A percentile compares a stretch with the other conserved stretches of the same genome.
These are phyloP conservation scores for Thamnaconus septentrionalis DNA, from an alignment of 2,113 vertebrate genomes.

Conservation along the genomic window DNA sequence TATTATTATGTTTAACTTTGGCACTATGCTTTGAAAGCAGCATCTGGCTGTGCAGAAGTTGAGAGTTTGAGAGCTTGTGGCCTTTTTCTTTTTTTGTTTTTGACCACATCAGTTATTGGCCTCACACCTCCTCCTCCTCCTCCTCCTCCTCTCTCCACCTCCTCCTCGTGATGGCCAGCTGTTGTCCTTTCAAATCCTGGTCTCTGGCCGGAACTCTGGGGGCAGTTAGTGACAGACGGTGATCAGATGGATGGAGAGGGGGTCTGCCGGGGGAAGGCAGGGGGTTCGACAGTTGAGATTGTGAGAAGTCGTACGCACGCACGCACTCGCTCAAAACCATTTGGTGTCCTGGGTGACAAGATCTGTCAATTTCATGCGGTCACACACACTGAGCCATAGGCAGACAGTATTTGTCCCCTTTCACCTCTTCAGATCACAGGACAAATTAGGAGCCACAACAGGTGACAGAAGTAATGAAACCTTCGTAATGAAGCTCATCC, in stretches of 20 bases:
- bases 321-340: conserved; percentile 13
- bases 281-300: not conserved
- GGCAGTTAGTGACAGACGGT: not conserved
- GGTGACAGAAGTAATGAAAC: conserved; percentile 18
- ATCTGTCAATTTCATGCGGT: not conserved
- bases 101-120: conserved; percentile 9
- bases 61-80: conserved; percentile 16
- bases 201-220: not conserved
- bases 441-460: conserved; percentile 28
- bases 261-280: not conserved
- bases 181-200: not conserved
- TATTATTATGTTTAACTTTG: not conserved
- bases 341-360: no score
- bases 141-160: not conserved
- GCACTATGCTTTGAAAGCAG: conserved; percentile 9
- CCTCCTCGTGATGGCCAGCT: conserved; percentile 28
- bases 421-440: conserved; percentile 33
- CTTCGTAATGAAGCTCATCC: conserved; percentile 22
- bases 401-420: conserved; percentile 17
- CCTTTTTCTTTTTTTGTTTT: not conserved
- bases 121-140: no score
- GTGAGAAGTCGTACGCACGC: not conserved
- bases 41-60: conserved; percentile 9
- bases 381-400: not conserved
- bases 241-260: conserved; percentile 1